Evolutionary conservation across 1,140 invertebrate species (phyloP), one percentile per base, ranked within the genome.

Genomic region (Drosophila dunni): DNA sequence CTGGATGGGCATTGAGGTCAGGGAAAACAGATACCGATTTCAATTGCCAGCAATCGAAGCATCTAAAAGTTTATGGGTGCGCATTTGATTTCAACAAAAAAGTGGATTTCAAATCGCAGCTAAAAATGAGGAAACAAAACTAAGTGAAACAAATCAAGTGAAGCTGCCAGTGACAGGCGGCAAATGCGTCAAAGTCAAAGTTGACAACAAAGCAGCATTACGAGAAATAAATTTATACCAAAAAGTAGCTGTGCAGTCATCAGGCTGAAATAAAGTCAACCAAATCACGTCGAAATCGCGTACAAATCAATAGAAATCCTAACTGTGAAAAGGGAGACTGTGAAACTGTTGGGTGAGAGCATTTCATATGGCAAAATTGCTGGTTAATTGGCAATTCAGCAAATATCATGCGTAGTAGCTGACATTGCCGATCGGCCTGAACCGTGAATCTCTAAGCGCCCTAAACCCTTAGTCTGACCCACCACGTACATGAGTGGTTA

Each of bases 341-440:
- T 5, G 3, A 33, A 51, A 11, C 29, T 10, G 61, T 9, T 20
- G 48, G 11, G 50, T 50, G 42, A 24, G 45, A 58, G 34, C 65
- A 57, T 69, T 76, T 69, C 63, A 78, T 83, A 73, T 66, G 63
- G 67, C 62, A 50, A 78, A 89, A 88, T 83, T 81, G 84, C 74
- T 68, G 83, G 80, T 88, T 88, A 88, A 88, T 88, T 88, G 84
- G 78, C 84, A 79, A 83, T 88, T 88, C 84, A 73, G 80, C 84
- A 80, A 89, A 89, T 81, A 83, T 57, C 75, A 79, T 79, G 83
- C 83, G 69, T 82, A 44, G 64, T 17, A 57, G 13, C 40, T 13
- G 13, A 11, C 17, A 56, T 36, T 54, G 51, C 51, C 51, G 8
- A 24, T 44, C 3, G 7, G 40, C 29, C n/a, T 17, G 11, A 29